phyloP scores from a whole-genome alignment of 1,140 invertebrate genomes.

The Ectropis grisescens region DNA sequence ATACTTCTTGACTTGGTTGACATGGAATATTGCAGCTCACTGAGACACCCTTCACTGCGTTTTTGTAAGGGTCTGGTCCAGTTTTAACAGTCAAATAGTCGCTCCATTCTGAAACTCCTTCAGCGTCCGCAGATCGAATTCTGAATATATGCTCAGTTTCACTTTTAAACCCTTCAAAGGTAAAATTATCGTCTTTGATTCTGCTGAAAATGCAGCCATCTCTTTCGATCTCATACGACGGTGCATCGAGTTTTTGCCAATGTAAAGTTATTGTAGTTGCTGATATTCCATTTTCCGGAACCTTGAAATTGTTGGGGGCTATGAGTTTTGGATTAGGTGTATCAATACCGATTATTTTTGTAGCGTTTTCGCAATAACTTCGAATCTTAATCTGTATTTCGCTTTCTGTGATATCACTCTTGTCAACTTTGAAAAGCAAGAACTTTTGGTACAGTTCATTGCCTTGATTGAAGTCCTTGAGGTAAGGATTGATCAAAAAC shows the following conservation, averaged over 20 bases:
- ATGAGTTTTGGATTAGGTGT: too few species aligned
- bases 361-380: constrained; percentile 18
- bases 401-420: constrained; percentile 28
- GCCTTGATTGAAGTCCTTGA: constrained; percentile 16
- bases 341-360: constrained; percentile 9
- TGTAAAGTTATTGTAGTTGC: constrained; percentile 20
- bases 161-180: constrained; percentile 28
- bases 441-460: constrained; percentile 26
- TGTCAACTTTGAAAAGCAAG: constrained; percentile 42
- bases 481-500: constrained; percentile 36
- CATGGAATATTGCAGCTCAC: constrained; percentile 39
- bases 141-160: constrained; percentile 30
- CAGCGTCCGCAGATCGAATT: constrained; percentile 25
- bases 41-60: constrained; percentile 25
- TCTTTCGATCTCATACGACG: constrained; percentile 50
- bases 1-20: constrained; percentile 30
- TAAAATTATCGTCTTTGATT: constrained; percentile 22
- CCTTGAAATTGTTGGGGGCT: constrained; percentile 18
- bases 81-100: constrained; percentile 21
- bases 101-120: constrained; percentile 40
- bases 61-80: constrained; percentile 21
- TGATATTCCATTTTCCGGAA: constrained; percentile 13
- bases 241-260: constrained; percentile 23
- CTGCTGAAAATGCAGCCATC: constrained; percentile 32
- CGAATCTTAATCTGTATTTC: constrained; percentile 42